Evolutionary conservation across 1,140 invertebrate species (phyloP).

Genomic region (Papilio polytes): DNA sequence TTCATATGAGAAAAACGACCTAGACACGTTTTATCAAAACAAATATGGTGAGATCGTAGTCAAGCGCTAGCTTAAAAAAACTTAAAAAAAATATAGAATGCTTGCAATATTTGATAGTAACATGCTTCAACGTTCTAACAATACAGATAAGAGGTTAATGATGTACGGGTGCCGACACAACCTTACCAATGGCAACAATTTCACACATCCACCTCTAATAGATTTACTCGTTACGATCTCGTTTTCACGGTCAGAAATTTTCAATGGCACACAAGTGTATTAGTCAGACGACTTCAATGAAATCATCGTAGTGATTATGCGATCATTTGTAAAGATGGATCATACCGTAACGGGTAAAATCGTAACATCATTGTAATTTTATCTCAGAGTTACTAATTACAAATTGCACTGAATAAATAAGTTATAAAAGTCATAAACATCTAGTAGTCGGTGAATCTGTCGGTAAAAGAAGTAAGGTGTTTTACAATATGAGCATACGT

Average conservation of each 20-base stretch:
- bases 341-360: not conserved
- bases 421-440: too few species aligned
- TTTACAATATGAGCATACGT: not conserved
- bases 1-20: not conserved
- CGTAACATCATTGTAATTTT: not conserved
- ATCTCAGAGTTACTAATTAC: not conserved
- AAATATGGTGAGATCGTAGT: too few species aligned
- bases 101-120: too few species aligned
- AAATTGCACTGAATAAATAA: too few species aligned
- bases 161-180: not conserved
- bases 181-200: conserved; percentile 21
- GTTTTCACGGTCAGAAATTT: conserved; percentile 34
- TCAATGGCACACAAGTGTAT: conserved; percentile 16
- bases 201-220: conserved; percentile 33
- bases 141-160: not conserved
- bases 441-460: too few species aligned
- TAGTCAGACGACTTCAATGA: conserved; percentile 30
- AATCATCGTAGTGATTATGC: conserved; percentile 16
- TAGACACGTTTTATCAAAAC: not conserved
- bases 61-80: too few species aligned
- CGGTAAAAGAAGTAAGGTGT: not conserved
- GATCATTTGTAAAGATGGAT: not conserved
- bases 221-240: conserved; percentile 28
- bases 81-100: not conserved
- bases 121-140: not conserved